These are phyloP conservation scores for Apamea monoglypha DNA, from an alignment of 2,888 invertebrate species.

Conservation along the genomic window DNA sequence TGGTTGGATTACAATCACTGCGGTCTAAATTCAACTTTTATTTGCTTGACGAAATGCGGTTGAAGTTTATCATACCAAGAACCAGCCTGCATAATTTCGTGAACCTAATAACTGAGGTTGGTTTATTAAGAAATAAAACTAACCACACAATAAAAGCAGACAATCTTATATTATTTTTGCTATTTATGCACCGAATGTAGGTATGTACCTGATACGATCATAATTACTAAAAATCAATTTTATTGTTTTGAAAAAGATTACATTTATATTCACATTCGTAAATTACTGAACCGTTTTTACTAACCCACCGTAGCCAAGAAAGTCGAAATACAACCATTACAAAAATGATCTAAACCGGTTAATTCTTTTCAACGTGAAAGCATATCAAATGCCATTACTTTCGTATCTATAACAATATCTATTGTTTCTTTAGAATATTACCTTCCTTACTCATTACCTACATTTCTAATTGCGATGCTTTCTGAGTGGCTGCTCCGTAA, in stretches of 20 bases:
- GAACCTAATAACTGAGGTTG: constrained; percentile 6
- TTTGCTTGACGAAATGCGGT: constrained; percentile 22
- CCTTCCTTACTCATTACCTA: constrained; percentile 26
- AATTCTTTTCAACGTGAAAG: constrained; percentile 65
- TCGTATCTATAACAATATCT: constrained; percentile 51
- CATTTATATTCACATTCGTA: constrained; percentile 24
- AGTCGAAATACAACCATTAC: constrained; percentile 28
- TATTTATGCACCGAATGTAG: neutral
- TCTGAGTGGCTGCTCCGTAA: constrained; percentile 58
- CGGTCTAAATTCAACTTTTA: constrained; percentile 26
- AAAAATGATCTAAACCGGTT: constrained; percentile 60
- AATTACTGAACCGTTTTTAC: constrained; percentile 24
- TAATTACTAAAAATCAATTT: neutral
- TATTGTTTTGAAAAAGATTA: constrained; percentile 16
- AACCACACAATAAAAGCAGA: neutral
- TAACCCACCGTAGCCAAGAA: constrained; percentile 46
- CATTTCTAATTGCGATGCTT: constrained; percentile 46
- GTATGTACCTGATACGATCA: neutral
- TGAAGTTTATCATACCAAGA: neutral
- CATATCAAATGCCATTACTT: constrained; percentile 62
- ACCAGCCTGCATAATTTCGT: constrained; percentile 19
- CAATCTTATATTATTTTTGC: neutral
- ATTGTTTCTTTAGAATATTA: constrained; percentile 52
- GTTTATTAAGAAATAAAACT: neutral
- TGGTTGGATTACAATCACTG: neutral